Base-by-base conservation (phyloP, 2,888 invertebrate species). In the Dynastes tityus region DNA sequence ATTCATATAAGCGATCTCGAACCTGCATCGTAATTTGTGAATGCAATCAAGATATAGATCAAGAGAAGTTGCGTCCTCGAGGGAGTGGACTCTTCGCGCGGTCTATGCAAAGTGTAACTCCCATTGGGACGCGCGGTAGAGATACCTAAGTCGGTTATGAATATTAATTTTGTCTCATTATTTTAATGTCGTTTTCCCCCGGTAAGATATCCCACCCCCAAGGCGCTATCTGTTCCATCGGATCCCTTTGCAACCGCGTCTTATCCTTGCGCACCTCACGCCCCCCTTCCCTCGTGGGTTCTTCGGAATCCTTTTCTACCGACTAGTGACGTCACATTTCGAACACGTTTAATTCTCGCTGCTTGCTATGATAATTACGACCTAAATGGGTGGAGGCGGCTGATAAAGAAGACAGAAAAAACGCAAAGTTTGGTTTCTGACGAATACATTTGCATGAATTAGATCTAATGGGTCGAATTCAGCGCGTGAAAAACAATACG, bases 161-260 rank as follows among this genome's bases (percentile, higher is more conserved):
- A 71, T 71, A 71, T 71, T 71, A 71, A 71, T 71, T 71, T 71
- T 53, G 32, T 37, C 70, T 53, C 51, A 71, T 71, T 71, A 71
- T 71, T 71, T 71, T 71, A 71, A 71, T 53, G 70, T 71, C 37
- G 55, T 53, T 29, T 53, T 16, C 37, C 65, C 16, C 63, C 45
- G 45, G 45, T 53, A 53, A 53, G 53, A 53, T n/a, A 53, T 16
- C n/a, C 53, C 13, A n/a, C 2, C 53, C n/a, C 5, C 53, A 5
- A 16, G n/a, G 13, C 16, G 16, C 53, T 53, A 53, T 53, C 53
- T 45, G 5, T 45, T 11, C 45, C 11, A 45, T 45, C 45, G 11
- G 45, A 2, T 2, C 9, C 45, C 8, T 8, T 11, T 8, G 45
- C 11, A 45, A 45, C 45, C 45, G 45, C 11, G 8, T 45, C 11